These are phyloP conservation scores for Pangasianodon gigas DNA, from an alignment of 2,113 vertebrate genomes.

Conservation along the genomic window DNA sequence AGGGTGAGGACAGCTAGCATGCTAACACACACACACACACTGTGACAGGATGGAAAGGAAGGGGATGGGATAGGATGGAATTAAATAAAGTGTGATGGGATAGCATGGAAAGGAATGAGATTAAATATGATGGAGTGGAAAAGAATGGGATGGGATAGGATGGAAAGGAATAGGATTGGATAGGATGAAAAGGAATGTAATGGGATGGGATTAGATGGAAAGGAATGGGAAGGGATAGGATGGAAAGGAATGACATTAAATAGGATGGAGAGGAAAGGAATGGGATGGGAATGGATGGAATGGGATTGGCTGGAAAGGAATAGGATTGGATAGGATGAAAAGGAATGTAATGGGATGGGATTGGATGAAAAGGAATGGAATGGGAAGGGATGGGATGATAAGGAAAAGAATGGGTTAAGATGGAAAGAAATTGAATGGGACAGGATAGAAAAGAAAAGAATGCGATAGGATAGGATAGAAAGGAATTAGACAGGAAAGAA, in stretches of 20 bases:
- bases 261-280: not conserved
- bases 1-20: conserved; percentile 63
- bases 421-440: no score
- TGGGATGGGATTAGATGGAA: not conserved
- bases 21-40: not conserved
- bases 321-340: not conserved
- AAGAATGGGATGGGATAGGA: not conserved
- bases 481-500: not conserved
- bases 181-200: not conserved
- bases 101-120: not conserved
- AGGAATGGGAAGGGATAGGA: not conserved
- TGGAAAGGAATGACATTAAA: not conserved
- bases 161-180: not conserved
- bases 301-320: not conserved
- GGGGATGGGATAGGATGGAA: not conserved
- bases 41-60: not conserved
- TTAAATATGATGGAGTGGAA: not conserved
- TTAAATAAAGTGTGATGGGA: not conserved
- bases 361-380: not conserved
- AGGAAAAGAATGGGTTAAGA: no score
- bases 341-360: no score
- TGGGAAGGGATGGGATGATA: no score
- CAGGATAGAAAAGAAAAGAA: no score
- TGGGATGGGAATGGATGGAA: not conserved
- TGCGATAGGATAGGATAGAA: not conserved